phyloP scores from a whole-genome alignment of 2,888 invertebrate species.

The Chrysolina oricalcia region DNA sequence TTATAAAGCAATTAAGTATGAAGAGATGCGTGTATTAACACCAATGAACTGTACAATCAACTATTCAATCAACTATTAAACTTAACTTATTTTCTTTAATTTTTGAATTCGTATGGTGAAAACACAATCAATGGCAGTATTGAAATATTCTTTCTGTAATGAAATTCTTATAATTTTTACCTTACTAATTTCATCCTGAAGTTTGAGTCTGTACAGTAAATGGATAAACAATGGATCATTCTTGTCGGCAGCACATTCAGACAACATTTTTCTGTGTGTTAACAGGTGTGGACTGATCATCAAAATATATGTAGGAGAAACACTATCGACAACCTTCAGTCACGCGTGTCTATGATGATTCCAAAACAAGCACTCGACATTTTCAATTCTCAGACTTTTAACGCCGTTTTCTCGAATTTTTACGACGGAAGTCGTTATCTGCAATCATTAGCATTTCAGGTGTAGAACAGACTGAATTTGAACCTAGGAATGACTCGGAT shows the following conservation, averaged over 20 bases:
- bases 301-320: neutral
- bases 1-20: too few species aligned
- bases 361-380: slow-evolving; percentile 7
- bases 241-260: slow-evolving; percentile 45
- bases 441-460: slow-evolving; percentile 45
- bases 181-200: slow-evolving; percentile 43
- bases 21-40: too few species aligned
- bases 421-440: slow-evolving; percentile 28
- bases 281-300: neutral
- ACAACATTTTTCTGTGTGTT: slow-evolving; percentile 39
- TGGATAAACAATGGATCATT: slow-evolving; percentile 48
- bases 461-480: slow-evolving; percentile 24
- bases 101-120: too few species aligned
- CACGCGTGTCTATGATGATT: neutral
- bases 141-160: too few species aligned
- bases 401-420: neutral
- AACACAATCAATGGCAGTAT: too few species aligned
- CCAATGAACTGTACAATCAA: too few species aligned
- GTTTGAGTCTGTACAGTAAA: slow-evolving; percentile 36
- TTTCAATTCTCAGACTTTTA: neutral
- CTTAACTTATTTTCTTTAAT: too few species aligned
- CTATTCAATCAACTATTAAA: too few species aligned
- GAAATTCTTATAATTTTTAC: slow-evolving; percentile 13
- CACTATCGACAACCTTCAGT: neutral
- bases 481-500: slow-evolving; percentile 13